Base-by-base conservation (phyloP, 1,140 invertebrate species). In the Eriosoma lanigerum region DNA sequence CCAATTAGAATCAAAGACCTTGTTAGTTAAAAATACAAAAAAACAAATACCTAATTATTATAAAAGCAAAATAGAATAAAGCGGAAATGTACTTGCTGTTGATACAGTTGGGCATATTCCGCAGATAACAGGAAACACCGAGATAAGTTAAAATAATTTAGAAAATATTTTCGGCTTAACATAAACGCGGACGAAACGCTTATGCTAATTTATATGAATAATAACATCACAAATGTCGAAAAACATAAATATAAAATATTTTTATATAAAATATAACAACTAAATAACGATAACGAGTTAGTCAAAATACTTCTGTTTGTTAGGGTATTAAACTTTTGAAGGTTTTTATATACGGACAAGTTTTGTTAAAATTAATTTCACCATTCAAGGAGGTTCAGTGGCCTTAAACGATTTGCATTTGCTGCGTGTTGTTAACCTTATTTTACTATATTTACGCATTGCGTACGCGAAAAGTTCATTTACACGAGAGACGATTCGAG, bases 381-480 rank as follows among this genome's bases (percentile, higher is more conserved):
- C 19, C 46, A 52, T 52, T 72, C 68, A 50, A 72, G 46, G 68
- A 19, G 26, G 68, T 72, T 72, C 68, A 72, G 68, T 52, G 46
- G 46, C 68, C 68, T 72, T 52, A 29, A 29, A 72, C 48, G 48
- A 70, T 70, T 70, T 70, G 66, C 66, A 70, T 70, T 70, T 70
- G 50, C 24, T 70, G 9, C 1, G 66, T 70, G 66, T 70, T 70
- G 15, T 24, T 50, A 70, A 70, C 66, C 66, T 29, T 19, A 29
- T 70, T 68, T 50, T 19, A 29, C 24, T 29, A 26, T 29, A 15
- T 50, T 24, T 70, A 72, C 24, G 68, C 24, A 5, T 29, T 8
- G 48, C 26, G 10, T 50, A 26, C 26, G 19, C 24, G 2, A 48
- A 70, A 72, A 72, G 68, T 38, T 52, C 29, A 0, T n/a, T 19